phyloP scores from a whole-genome alignment of 2,113 vertebrate species.

The Gasterosteus nipponicus region DNA sequence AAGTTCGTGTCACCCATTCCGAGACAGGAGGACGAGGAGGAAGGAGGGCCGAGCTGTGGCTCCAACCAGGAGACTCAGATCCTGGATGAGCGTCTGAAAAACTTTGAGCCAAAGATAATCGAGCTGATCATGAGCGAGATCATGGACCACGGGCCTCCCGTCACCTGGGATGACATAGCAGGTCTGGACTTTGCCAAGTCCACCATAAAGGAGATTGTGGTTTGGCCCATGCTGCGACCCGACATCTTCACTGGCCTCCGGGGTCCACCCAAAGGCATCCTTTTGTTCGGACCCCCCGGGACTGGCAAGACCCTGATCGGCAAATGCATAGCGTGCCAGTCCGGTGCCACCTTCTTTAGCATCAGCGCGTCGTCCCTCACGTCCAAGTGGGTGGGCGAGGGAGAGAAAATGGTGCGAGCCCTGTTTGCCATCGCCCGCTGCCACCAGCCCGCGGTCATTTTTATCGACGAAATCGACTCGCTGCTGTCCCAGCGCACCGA shows the following conservation, averaged over 20 bases:
- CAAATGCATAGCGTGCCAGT: constrained; percentile 96
- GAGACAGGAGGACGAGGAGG: constrained; percentile 83
- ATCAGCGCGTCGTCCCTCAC: constrained; percentile 97
- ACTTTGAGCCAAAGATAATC: constrained; percentile 94
- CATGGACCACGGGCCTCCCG: constrained; percentile 93
- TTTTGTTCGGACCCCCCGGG: constrained; percentile 94
- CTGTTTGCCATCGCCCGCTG: constrained; percentile 92
- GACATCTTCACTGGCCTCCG: constrained; percentile 96
- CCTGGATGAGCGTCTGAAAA: constrained; percentile 87
- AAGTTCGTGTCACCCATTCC: constrained; percentile 93
- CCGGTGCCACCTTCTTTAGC: constrained; percentile 96
- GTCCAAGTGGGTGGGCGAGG: constrained; percentile 98
- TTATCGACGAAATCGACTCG: constrained; percentile 97
- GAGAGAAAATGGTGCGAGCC: constrained; percentile 97
- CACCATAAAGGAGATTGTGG: constrained; percentile 96
- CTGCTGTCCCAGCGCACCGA: constrained; percentile 93
- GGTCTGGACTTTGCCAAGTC: constrained; percentile 96
- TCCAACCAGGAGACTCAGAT: constrained; percentile 60
- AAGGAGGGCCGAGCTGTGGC: constrained; percentile 4
- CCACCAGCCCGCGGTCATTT: constrained; percentile 96
- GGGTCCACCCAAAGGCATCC: constrained; percentile 95
- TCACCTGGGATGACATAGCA: constrained; percentile 95
- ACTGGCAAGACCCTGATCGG: constrained; percentile 98
- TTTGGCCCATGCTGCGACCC: constrained; percentile 97
- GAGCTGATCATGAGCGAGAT: constrained; percentile 97